Evolutionary conservation across 2,888 invertebrate species (phyloP).

Genomic region (Leptopterna dolabrata): DNA sequence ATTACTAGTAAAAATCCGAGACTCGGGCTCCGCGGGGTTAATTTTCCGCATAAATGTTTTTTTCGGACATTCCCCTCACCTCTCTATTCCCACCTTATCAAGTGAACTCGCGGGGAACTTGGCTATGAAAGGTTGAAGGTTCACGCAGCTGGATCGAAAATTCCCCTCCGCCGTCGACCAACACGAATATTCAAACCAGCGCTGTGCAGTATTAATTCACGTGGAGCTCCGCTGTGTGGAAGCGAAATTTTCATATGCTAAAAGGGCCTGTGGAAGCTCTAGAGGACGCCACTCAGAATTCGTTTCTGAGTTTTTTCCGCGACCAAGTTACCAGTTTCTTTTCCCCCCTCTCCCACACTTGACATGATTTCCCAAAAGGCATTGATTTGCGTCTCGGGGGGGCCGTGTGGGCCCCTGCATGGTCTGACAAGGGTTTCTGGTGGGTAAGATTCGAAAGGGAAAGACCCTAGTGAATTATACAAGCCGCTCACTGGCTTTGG

Average conservation of each 20-base stretch:
- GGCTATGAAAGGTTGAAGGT: not conserved
- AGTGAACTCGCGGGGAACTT: too few species aligned
- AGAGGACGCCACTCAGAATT: conserved; percentile 20
- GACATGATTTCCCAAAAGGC: conserved; percentile 35
- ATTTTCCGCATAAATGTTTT: not conserved
- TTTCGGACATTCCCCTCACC: too few species aligned
- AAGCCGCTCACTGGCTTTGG: not conserved
- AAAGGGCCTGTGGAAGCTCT: conserved; percentile 6
- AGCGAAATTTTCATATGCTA: conserved; percentile 8
- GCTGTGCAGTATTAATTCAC: conserved; percentile 12
- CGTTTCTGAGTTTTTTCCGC: not conserved
- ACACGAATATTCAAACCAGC: not conserved
- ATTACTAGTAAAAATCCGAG: not conserved
- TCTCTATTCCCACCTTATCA: too few species aligned
- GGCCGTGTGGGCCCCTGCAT: not conserved
- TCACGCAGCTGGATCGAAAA: not conserved
- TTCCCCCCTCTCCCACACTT: not conserved
- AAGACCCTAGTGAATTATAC: not conserved
- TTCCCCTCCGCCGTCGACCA: not conserved
- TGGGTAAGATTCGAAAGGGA: not conserved
- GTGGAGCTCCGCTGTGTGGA: not conserved
- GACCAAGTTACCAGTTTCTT: not conserved
- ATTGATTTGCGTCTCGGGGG: conserved; percentile 14
- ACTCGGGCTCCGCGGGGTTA: not conserved
- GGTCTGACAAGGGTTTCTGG: not conserved